Evolutionary conservation across 2,113 vertebrate genomes (phyloP), one percentile per base, ranked within the genome.

Genomic region (Limanda limanda): DNA sequence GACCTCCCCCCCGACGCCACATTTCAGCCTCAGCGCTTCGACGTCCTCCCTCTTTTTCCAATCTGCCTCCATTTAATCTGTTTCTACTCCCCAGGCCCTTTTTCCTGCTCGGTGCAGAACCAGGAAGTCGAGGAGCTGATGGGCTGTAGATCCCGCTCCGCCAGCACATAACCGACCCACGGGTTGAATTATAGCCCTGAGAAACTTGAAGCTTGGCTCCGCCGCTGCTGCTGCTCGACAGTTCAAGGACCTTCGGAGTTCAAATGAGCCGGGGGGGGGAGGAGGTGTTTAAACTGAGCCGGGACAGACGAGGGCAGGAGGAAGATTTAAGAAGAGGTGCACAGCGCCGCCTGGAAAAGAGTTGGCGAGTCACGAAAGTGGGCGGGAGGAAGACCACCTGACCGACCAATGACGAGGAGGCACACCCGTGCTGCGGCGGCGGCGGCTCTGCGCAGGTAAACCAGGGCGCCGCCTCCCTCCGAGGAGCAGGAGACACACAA

Each of bases 181-280:
- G 48, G 23, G 3, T 23, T 76, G 77, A 85, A 23, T 79, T 76
- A 83, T 47, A 63, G 71, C 69, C 64, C 61, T 1, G 58, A 42
- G 65, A 47, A 77, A 77, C 37, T 45, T 47, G 25, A 57, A 65
- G 72, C 61, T 72, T 20, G 59, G 64, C 60, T 64, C 18, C 2
- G 24, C 60, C 21, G 24, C 60, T 65, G 24, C 47, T 65, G 24
- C 47, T 56, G 55, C 56, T 63, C 7, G 74, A 83, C 84, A 88
- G 69, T 77, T 89, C 84, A 92, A 92, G 84, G 89, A 87, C 83
- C 90, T 76, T 75, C 55, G 11, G 65, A 68, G 80, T 70, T 81
- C 48, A 76, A 74, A 71, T 2, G 23, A 13, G 65, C 58, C 55
- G 21, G 61, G 15, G 27, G 5, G 27, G 31, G 31, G 31, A 5